These are phyloP conservation scores for Blastobasis lacticolella DNA, from an alignment of 2,888 invertebrate species.

Conservation along the genomic window DNA sequence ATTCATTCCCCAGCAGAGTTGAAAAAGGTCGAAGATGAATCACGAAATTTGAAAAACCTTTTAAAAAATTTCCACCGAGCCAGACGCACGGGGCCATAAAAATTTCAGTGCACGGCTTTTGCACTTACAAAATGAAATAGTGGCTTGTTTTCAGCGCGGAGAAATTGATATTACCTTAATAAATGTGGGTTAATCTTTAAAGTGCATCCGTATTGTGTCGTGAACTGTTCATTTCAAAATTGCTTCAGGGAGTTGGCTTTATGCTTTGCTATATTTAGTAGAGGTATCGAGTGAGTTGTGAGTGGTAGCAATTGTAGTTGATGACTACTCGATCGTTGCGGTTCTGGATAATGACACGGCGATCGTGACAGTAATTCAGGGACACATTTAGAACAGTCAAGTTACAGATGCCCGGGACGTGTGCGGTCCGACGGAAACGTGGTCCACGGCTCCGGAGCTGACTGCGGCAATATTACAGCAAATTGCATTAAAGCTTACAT, in stretches of 20 bases:
- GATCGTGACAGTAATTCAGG: conserved; percentile 26
- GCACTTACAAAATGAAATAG: conserved; percentile 50
- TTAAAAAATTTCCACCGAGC: conserved; percentile 43
- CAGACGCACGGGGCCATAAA: conserved; percentile 48
- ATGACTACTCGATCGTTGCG: conserved; percentile 8
- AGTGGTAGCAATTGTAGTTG: conserved; percentile 3
- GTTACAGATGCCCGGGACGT: conserved; percentile 6
- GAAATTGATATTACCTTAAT: conserved; percentile 30
- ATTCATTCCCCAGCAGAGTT: conserved; percentile 25
- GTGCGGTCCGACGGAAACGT: background rate
- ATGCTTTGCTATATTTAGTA: background rate
- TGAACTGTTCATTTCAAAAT: conserved; percentile 2
- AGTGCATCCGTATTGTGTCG: conserved; percentile 20
- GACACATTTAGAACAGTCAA: conserved; percentile 13
- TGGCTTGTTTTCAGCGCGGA: conserved; percentile 36
- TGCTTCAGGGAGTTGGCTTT: background rate
- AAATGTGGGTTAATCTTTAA: conserved; percentile 29
- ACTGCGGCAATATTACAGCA: conserved; percentile 45
- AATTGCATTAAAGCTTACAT: conserved; percentile 61
- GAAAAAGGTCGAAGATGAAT: conserved; percentile 29
- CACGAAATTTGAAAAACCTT: conserved; percentile 50
- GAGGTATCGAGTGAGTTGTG: background rate
- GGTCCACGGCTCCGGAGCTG: conserved; percentile 21
- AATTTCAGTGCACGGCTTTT: conserved; percentile 49
- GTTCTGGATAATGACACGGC: conserved; percentile 18